Conservation (phyloP, 2,113 vertebrate genomes). For the Rhea americana region DNA sequence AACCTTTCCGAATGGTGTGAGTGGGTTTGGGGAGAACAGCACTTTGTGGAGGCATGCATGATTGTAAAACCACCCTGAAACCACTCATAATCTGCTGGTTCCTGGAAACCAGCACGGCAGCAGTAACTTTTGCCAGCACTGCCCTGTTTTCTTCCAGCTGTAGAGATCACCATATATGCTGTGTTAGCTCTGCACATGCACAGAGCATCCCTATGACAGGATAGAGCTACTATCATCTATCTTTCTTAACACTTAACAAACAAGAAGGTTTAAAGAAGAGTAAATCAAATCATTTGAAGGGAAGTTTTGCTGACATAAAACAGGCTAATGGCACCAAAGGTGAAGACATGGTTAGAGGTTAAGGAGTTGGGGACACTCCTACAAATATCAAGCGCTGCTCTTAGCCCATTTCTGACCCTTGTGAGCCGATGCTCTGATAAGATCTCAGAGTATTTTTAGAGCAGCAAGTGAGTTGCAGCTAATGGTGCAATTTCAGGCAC, state of each 20-base stretch:
- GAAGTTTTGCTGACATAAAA: not conserved
- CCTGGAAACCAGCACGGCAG: not conserved
- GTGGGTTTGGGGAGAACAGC: not conserved
- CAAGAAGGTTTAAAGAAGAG: not conserved
- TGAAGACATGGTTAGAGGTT: not conserved
- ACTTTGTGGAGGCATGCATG: not conserved
- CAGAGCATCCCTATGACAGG: fast-evolving
- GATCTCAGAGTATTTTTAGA: not conserved
- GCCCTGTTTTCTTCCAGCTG: not conserved
- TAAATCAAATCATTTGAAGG: not conserved
- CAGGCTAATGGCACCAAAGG: fast-evolving
- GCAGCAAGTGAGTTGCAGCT: not conserved
- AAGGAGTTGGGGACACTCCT: not conserved
- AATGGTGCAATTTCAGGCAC: fast-evolving
- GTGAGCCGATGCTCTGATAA: not conserved
- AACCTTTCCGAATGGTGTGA: no score
- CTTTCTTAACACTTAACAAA: fast-evolving
- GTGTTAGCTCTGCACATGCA: fast-evolving
- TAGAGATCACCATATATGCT: not conserved
- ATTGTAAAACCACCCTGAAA: not conserved
- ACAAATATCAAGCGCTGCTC: fast-evolving
- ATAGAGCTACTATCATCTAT: not conserved
- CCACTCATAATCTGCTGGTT: not conserved
- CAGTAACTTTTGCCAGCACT: not conserved
- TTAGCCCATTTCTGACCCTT: not conserved